phyloP scores from a whole-genome alignment of 2,797 vertebrate species.

The Darevskia mixta region DNA sequence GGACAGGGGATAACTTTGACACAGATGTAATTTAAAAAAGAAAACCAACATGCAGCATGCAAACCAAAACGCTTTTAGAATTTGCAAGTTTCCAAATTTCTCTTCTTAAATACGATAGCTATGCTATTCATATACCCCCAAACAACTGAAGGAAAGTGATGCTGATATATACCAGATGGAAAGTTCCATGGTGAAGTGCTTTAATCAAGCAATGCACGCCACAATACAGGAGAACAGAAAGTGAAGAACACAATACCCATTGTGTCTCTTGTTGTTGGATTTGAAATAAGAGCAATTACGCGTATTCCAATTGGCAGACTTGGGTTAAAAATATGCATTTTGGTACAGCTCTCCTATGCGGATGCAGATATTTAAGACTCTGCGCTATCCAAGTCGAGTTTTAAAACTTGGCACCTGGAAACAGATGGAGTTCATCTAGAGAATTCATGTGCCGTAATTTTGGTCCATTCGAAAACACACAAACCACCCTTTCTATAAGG shows the following conservation, averaged over 20 bases:
- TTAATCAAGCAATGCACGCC: background rate
- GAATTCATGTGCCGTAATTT: background rate
- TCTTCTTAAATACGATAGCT: background rate
- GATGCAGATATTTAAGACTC: background rate
- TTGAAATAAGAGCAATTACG: background rate
- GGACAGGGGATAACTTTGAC: too few species aligned
- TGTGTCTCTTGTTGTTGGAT: conserved; percentile 14
- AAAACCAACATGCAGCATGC: too few species aligned
- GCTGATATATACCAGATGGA: conserved; percentile 12
- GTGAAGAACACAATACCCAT: background rate
- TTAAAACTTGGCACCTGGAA: background rate
- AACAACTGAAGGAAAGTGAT: background rate
- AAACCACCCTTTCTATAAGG: background rate
- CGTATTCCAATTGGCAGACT: background rate
- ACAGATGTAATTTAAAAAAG: too few species aligned
- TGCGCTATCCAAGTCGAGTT: background rate
- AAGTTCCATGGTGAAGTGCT: background rate
- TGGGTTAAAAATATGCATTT: background rate
- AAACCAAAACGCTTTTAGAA: too few species aligned
- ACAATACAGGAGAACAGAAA: background rate
- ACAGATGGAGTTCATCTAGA: background rate
- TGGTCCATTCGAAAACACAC: background rate
- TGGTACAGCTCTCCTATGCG: background rate
- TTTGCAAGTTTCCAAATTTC: too few species aligned
- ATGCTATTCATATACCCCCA: conserved; percentile 9